Evolutionary conservation across 2,888 invertebrate species (phyloP).

Genomic region (Herminia tarsipennalis): DNA sequence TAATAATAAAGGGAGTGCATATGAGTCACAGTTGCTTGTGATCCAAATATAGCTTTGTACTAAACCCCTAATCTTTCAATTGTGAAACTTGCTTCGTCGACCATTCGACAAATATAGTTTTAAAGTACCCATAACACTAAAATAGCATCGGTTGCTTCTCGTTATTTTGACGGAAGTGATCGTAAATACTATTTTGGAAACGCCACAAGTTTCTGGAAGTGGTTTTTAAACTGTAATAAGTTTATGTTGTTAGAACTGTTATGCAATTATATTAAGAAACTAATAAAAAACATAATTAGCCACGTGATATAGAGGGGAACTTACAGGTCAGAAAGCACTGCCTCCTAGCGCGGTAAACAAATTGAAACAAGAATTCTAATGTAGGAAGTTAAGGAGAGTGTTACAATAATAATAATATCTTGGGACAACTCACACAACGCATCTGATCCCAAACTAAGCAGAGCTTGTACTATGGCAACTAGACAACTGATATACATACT

Average conservation of each 20-base stretch:
- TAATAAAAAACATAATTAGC: neutral
- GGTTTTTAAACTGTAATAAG: neutral
- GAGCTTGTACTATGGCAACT: too few relatives aligned
- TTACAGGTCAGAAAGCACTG: too few relatives aligned
- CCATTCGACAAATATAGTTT: conserved; percentile 34
- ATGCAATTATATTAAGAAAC: neutral
- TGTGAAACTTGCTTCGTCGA: conserved; percentile 19
- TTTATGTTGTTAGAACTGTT: neutral
- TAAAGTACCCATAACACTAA: conserved; percentile 29
- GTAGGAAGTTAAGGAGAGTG: too few relatives aligned
- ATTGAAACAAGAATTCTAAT: too few relatives aligned
- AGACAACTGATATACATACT: too few relatives aligned
- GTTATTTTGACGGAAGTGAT: conserved; percentile 18
- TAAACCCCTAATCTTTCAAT: conserved; percentile 45
- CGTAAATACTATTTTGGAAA: conserved; percentile 9
- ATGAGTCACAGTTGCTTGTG: conserved; percentile 33
- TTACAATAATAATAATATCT: too few relatives aligned
- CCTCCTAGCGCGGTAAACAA: too few relatives aligned
- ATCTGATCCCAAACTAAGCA: too few relatives aligned
- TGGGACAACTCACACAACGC: too few relatives aligned
- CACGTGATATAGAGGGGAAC: too few relatives aligned
- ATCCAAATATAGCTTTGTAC: conserved; percentile 38
- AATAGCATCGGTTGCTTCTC: conserved; percentile 8
- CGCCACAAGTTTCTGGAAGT: conserved; percentile 1
- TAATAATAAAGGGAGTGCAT: conserved; percentile 24